A percentile compares a stretch with the other conserved stretches of the same genome.
Conservation (phyloP, 2,888 invertebrate genomes). For the Netelia virgata region DNA sequence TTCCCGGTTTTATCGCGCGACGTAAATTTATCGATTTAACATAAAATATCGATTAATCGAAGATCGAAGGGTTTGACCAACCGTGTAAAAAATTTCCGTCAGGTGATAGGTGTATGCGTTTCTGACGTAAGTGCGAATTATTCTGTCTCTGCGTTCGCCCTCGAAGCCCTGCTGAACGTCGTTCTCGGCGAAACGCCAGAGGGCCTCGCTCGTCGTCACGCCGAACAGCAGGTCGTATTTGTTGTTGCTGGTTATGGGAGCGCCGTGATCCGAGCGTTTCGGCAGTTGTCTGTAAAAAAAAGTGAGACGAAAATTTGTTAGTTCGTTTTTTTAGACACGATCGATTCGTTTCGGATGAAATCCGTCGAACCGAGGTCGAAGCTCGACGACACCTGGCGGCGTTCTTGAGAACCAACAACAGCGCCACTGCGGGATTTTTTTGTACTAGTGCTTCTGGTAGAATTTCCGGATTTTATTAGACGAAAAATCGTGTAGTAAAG, state of each 20-base stretch:
- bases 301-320: neutral
- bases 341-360: no score
- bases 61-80: conserved; percentile 81
- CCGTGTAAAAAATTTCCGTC: conserved; percentile 98
- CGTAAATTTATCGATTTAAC: neutral
- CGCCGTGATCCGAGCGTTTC: conserved; percentile 81
- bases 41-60: neutral
- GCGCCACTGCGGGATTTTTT: neutral
- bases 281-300: conserved; percentile 76
- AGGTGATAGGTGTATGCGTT: conserved; percentile 98
- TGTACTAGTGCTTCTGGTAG: neutral
- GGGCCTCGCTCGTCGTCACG: conserved; percentile 96
- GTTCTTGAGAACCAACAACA: neutral
- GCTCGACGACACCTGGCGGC: no score
- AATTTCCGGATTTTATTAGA: conserved; percentile 27
- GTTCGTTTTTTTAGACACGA: no score
- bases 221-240: conserved; percentile 95
- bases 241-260: conserved; percentile 84
- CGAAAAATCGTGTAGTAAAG: conserved; percentile 9
- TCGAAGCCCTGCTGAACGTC: conserved; percentile 95
- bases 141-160: conserved; percentile 94
- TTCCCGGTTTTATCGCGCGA: conserved; percentile 24
- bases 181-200: conserved; percentile 94
- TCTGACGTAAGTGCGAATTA: conserved; percentile 95
- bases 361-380: no score